Conservation (phyloP, 1,140 invertebrate genomes). For the Phenacoccus solenopsis region DNA sequence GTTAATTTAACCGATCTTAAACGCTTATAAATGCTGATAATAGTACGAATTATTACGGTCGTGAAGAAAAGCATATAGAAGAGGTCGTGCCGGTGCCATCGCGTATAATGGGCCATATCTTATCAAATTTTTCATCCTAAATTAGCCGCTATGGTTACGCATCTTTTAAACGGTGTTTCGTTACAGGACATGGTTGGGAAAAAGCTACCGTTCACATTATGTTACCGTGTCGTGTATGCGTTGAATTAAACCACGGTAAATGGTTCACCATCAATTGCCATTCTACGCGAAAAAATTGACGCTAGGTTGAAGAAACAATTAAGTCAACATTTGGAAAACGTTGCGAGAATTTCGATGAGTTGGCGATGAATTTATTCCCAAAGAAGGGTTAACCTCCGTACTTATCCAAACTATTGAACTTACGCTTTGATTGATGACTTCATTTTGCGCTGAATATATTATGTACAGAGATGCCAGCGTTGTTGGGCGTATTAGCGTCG, state of each 20-base stretch:
- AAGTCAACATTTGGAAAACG: background rate
- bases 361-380: background rate
- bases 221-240: no score
- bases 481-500: no score
- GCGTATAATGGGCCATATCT: slow-evolving; percentile 1
- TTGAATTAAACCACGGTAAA: no score
- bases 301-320: background rate
- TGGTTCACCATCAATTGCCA: no score
- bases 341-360: background rate
- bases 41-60: slow-evolving; percentile 10
- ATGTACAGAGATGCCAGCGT: no score
- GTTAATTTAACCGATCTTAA: slow-evolving; percentile 11
- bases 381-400: background rate
- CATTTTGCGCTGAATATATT: background rate
- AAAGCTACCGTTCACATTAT: background rate
- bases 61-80: background rate
- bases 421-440: background rate
- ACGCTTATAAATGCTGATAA: slow-evolving; percentile 8
- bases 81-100: background rate
- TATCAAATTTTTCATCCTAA: slow-evolving; percentile 9
- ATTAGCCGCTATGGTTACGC: slow-evolving; percentile 3
- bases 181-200: background rate
- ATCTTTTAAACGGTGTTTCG: slow-evolving; percentile 12
- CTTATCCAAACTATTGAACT: background rate
- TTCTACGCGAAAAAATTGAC: background rate